Evolutionary conservation across 2,113 vertebrate species (phyloP), one percentile per base, ranked within the genome.

Genomic region (Morone saxatilis): DNA sequence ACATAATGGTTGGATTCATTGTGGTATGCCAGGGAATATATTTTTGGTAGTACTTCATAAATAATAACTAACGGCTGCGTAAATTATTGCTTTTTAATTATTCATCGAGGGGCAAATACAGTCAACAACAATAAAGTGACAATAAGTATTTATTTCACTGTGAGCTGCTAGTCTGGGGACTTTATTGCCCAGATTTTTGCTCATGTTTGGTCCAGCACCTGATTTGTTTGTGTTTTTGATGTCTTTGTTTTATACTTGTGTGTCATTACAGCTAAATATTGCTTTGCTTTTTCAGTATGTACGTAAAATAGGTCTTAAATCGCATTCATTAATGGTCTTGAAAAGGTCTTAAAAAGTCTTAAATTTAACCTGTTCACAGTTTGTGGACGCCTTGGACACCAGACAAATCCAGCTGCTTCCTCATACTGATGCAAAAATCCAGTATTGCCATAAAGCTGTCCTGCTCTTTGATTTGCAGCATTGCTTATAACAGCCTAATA

Each of bases 61-160:
- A 14, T 54, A 4, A 60, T n/a, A 47, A 38, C n/a, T 63, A 19
- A 72, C 60, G 9, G 48, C 45, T 67, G 82, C 72, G 59, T 69
- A 13, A 70, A 54, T 72, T 61, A 10, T 75, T 53, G 54, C 61
- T 54, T 48, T 67, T 67, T 48, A 11, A 22, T 54, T 12, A 3
- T 36, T 41, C 10, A 31, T 8, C 16, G 11, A 7, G 1, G 6
- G 7, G 48, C 1, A 61, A 8, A 57, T 12, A 1, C 45, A 45
- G n/a, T n/a, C n/a, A 77, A 6, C 36, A 36, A 17, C 25, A 74
- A 50, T 50, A 53, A 50, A 19, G 1, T 40, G 36, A 13, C 65
- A 7, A 70, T 19, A 2, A 70, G 50, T 13, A 17, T 66, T 70
- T 62, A 45, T 63, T 69, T 59, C 9, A 69, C 43, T 41, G 9